Evolutionary conservation across 2,797 vertebrate species (phyloP), one percentile per base, ranked within the genome.

Genomic region (Lateolabrax maculatus): DNA sequence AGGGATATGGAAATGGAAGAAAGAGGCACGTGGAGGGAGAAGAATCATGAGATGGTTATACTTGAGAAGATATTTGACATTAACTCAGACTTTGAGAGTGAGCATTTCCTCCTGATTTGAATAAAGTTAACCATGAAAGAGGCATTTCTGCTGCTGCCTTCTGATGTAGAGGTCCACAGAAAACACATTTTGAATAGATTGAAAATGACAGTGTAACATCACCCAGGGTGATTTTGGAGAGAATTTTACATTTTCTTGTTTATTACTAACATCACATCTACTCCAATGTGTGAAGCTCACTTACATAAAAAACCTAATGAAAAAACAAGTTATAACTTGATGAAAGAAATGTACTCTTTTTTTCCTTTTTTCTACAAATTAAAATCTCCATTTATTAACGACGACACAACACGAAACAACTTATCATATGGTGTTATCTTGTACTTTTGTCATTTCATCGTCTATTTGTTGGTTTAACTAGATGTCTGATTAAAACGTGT

Each of bases 81-180:
- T 66, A 53, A 63, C 53, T 73, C 27, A 49, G 36, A 53, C 60
- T 81, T 67, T 49, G 53, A 68, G 34, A 39, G 43, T 39, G 55
- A 64, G 9, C 29, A 31, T 57, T 61, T 56, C 37, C 21, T 51
- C 44, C 23, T 55, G 23, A 64, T 72, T 73, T 71, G 21, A 41
- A 55, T 66, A 70, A 55, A n/a, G 6, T 71, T 12, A 41, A 43
- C 36, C 52, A 73, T 71, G 19, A 79, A 46, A 44, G 37, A 39
- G 31, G 1, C 31, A 58, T 41, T 36, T 57, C 65, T 65, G 5
- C 55, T 49, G 44, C 67, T 64, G 29, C 43, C 18, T 41, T 29
- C 37, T 58, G 53, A 25, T 58, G 31, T 16, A 19, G 13, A 49
- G 36, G 29, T 49, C 34, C 19, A 49, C 23, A n/a, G 19, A 75